phyloP scores from a whole-genome alignment of 1,140 invertebrate genomes.

The Chionoecetes opilio region DNA sequence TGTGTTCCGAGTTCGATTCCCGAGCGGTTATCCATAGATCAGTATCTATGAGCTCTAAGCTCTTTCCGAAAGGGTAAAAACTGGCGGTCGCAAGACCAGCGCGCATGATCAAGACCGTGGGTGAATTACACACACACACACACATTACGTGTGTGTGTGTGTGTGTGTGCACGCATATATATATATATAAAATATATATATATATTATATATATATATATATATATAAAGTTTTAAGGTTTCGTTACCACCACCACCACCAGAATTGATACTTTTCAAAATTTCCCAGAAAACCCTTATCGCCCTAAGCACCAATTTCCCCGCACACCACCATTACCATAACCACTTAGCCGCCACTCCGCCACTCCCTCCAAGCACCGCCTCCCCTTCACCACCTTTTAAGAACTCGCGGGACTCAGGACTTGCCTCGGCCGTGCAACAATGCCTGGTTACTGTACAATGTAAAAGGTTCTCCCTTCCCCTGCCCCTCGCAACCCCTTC shows the following conservation, averaged over 20 bases:
- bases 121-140: no score
- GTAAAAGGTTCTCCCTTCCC: background rate
- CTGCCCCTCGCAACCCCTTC: background rate
- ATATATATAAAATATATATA: no score
- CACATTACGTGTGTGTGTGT: no score
- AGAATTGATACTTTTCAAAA: conserved; percentile 22
- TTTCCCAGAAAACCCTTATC: background rate
- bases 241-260: background rate
- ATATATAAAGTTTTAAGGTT: background rate
- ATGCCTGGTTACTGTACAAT: background rate
- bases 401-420: background rate
- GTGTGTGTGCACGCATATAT: no score
- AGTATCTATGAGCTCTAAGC: no score
- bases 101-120: no score
- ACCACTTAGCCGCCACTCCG: background rate
- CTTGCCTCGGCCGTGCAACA: background rate
- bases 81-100: no score
- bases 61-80: no score
- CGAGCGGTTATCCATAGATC: no score
- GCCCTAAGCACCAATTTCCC: conserved; percentile 3
- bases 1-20: no score
- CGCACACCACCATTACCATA: background rate
- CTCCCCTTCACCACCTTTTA: background rate
- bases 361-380: background rate
- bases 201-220: conserved; percentile 24